phyloP scores from a whole-genome alignment of 2,888 invertebrate genomes.

The Diplolepis rosae region DNA sequence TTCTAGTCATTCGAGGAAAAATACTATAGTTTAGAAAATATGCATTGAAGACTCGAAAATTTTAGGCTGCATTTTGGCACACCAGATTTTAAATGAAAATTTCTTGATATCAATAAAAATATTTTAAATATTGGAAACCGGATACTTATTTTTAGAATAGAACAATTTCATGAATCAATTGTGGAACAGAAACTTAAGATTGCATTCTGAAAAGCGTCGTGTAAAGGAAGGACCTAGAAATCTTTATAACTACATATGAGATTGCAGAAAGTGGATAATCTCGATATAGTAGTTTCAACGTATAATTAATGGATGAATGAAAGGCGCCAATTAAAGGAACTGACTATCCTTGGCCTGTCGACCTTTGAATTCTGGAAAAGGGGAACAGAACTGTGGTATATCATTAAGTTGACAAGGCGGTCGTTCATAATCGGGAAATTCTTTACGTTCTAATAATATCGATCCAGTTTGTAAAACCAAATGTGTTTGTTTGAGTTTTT shows the following conservation, averaged over 20 bases:
- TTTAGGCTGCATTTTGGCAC: too few relatives aligned
- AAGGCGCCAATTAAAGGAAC: conserved; percentile 15
- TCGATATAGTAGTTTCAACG: not conserved
- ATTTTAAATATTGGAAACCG: too few relatives aligned
- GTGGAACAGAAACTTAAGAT: not conserved
- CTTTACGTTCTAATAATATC: not conserved
- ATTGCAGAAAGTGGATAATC: not conserved
- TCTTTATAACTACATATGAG: not conserved
- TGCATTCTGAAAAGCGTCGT: not conserved
- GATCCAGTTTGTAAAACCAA: not conserved
- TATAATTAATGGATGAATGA: conserved; percentile 2
- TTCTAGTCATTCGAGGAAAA: too few relatives aligned
- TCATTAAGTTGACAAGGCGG: not conserved
- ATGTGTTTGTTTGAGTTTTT: too few relatives aligned
- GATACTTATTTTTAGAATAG: not conserved
- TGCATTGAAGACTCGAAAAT: too few relatives aligned
- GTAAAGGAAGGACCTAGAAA: too few relatives aligned
- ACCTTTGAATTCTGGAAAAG: not conserved
- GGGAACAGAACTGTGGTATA: not conserved
- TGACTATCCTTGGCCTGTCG: conserved; percentile 15
- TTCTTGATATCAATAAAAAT: too few relatives aligned
- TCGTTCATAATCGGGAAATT: not conserved
- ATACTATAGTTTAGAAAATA: too few relatives aligned
- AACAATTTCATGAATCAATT: not conserved
- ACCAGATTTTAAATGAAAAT: too few relatives aligned